These are phyloP conservation scores for Chymomyza procnemis DNA, from an alignment of 2,888 invertebrate genomes.

Conservation along the genomic window DNA sequence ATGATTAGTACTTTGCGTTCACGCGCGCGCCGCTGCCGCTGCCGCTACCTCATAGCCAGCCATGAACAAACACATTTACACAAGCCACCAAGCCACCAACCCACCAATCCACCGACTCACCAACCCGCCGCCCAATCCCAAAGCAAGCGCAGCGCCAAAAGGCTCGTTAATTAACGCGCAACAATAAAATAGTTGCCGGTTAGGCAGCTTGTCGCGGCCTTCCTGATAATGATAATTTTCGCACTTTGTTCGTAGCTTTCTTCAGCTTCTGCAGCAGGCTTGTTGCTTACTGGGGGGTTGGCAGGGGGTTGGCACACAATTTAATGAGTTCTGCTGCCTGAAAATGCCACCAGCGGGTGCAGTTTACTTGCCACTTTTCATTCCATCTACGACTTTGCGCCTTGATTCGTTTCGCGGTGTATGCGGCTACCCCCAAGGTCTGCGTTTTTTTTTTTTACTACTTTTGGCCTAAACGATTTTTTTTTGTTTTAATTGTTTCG, in stretches of 20 bases:
- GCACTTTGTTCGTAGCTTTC: slow-evolving; percentile 54
- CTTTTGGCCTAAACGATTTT: slow-evolving; percentile 10
- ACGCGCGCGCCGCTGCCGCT: too few species aligned
- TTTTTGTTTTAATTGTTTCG: slow-evolving; percentile 74
- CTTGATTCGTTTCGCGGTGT: slow-evolving; percentile 63
- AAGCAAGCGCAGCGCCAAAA: slow-evolving; percentile 25
- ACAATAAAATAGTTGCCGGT: slow-evolving; percentile 51
- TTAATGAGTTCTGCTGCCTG: slow-evolving; percentile 68
- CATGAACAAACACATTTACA: too few species aligned
- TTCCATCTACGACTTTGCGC: slow-evolving; percentile 20
- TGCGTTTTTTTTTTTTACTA: slow-evolving; percentile 4
- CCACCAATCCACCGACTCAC: neutral
- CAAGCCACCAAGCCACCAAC: neutral
- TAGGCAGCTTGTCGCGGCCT: neutral
- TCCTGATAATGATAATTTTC: slow-evolving; percentile 76
- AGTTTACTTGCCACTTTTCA: neutral
- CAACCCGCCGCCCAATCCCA: neutral
- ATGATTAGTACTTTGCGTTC: slow-evolving; percentile 74
- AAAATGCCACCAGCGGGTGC: slow-evolving; percentile 65
- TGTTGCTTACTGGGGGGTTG: neutral
- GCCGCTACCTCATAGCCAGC: neutral
- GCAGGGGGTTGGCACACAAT: slow-evolving; percentile 50
- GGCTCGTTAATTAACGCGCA: slow-evolving; percentile 74
- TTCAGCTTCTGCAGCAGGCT: slow-evolving; percentile 12
- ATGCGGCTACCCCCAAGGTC: slow-evolving; percentile 71